A percentile compares a stretch with the other conserved stretches of the same genome.
Conservation (phyloP, 2,888 invertebrate species). For the Ornithoptera alexandrae region DNA sequence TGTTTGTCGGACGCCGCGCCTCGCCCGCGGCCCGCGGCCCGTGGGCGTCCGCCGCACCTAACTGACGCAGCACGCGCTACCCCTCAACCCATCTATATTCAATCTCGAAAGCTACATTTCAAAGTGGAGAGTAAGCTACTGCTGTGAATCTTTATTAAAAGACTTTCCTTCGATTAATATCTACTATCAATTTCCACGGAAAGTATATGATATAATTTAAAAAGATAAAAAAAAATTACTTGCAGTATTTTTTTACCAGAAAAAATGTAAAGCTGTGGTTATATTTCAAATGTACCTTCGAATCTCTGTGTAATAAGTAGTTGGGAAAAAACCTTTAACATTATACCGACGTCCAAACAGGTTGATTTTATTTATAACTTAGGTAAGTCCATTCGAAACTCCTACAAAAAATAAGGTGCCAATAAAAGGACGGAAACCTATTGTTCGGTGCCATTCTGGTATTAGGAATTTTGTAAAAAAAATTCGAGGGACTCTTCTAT, state of each 20-base stretch:
- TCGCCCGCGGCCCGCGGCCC: conserved; percentile 31
- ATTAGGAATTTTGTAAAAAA: conserved; percentile 68
- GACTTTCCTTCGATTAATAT: not conserved
- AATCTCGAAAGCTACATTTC: conserved; percentile 25
- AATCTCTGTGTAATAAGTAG: conserved; percentile 24
- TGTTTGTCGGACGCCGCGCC: conserved; percentile 56
- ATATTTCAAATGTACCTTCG: conserved; percentile 12
- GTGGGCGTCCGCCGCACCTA: conserved; percentile 58
- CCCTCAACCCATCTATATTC: conserved; percentile 27
- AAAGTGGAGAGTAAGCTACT: conserved; percentile 1
- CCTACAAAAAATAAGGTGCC: conserved; percentile 77
- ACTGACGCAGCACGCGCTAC: conserved; percentile 38
- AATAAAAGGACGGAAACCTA: conserved; percentile 80
- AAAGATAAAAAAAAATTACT: not conserved
- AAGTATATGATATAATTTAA: not conserved
- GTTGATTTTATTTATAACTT: conserved; percentile 69
- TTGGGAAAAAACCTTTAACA: conserved; percentile 37
- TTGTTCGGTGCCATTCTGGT: conserved; percentile 76
- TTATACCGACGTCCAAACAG: conserved; percentile 59
- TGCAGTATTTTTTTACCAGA: not conserved
- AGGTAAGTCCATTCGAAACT: conserved; percentile 68
- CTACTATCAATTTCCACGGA: not conserved
- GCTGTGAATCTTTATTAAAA: not conserved
- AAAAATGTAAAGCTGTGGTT: not conserved
- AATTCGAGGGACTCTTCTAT: conserved; percentile 67